These are phyloP conservation scores for Megaleporinus macrocephalus DNA, from an alignment of 2,113 vertebrate genomes.

Conservation along the genomic window DNA sequence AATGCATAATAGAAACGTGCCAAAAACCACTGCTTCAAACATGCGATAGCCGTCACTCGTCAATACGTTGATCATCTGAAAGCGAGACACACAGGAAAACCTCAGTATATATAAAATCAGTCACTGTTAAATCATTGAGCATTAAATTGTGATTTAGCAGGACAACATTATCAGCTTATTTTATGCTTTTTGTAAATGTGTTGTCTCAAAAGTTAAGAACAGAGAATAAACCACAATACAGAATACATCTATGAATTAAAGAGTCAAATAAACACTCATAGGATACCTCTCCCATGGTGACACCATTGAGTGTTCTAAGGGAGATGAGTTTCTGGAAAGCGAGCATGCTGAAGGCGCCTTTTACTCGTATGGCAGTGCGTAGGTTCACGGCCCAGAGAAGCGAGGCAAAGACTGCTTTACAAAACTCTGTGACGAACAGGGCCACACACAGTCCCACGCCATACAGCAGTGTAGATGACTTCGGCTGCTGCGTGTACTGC, in stretches of 20 bases:
- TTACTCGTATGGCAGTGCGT: slow-evolving; percentile 77
- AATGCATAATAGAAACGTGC: slow-evolving; percentile 68
- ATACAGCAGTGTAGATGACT: slow-evolving; percentile 18
- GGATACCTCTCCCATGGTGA: slow-evolving; percentile 82
- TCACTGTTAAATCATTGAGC: too few relatives aligned
- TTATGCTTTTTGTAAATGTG: too few relatives aligned
- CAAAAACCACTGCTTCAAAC: slow-evolving; percentile 78
- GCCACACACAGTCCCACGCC: slow-evolving; percentile 76
- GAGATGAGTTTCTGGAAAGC: slow-evolving; percentile 80
- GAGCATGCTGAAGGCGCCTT: slow-evolving; percentile 75
- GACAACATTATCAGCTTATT: too few relatives aligned
- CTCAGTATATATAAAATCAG: too few relatives aligned
- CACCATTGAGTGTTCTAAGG: slow-evolving; percentile 67
- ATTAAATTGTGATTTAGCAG: too few relatives aligned
- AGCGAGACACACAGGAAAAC: slow-evolving; percentile 40
- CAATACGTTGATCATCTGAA: slow-evolving; percentile 81
- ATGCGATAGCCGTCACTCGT: slow-evolving; percentile 80
- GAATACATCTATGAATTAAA: not conserved
- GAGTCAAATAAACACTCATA: not conserved
- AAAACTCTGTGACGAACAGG: slow-evolving; percentile 76
- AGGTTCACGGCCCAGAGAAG: slow-evolving; percentile 81
- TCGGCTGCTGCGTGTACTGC: slow-evolving; percentile 56
- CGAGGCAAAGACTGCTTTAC: slow-evolving; percentile 73
- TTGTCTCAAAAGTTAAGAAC: too few relatives aligned
- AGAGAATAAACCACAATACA: too few relatives aligned